These are phyloP conservation scores for Latrodectus geometricus DNA, from an alignment of 1,140 invertebrate genomes.

Conservation along the genomic window DNA sequence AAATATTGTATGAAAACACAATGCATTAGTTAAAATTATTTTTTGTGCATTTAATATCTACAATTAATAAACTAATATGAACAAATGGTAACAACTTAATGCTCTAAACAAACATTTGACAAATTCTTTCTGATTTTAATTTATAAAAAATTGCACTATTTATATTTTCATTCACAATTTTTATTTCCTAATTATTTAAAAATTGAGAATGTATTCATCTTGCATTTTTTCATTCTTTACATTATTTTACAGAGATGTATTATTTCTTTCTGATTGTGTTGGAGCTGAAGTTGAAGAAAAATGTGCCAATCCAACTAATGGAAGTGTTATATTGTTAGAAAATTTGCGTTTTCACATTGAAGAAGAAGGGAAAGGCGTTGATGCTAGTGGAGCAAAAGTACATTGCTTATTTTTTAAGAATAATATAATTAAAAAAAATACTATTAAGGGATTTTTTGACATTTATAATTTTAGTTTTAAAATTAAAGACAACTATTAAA, in stretches of 20 bases:
- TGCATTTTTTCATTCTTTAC: not conserved
- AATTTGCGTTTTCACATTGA: constrained; percentile 97
- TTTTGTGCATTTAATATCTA: too few relatives aligned
- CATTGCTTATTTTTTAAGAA: constrained; percentile 38
- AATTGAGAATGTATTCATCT: not conserved
- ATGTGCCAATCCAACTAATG: constrained; percentile 87
- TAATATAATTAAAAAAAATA: too few relatives aligned
- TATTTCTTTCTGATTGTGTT: constrained; percentile 93
- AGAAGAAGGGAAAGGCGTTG: constrained; percentile 98
- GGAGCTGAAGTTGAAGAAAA: constrained; percentile 89
- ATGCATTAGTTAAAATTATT: too few relatives aligned
- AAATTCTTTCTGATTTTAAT: too few relatives aligned
- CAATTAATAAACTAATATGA: too few relatives aligned
- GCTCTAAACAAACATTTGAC: too few relatives aligned
- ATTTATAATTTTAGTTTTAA: too few relatives aligned
- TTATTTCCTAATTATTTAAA: constrained; percentile 79
- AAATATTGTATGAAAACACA: too few relatives aligned
- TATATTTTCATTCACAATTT: constrained; percentile 85
- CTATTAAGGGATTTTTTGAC: too few relatives aligned
- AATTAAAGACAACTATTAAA: too few relatives aligned
- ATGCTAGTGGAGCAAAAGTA: constrained; percentile 87
- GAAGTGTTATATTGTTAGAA: constrained; percentile 93
- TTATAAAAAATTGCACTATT: not conserved
- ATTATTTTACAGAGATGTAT: constrained; percentile 78
- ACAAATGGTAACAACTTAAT: too few relatives aligned